Conservation (phyloP, 1,140 invertebrate species). For the Amphibalanus amphitrite region DNA sequence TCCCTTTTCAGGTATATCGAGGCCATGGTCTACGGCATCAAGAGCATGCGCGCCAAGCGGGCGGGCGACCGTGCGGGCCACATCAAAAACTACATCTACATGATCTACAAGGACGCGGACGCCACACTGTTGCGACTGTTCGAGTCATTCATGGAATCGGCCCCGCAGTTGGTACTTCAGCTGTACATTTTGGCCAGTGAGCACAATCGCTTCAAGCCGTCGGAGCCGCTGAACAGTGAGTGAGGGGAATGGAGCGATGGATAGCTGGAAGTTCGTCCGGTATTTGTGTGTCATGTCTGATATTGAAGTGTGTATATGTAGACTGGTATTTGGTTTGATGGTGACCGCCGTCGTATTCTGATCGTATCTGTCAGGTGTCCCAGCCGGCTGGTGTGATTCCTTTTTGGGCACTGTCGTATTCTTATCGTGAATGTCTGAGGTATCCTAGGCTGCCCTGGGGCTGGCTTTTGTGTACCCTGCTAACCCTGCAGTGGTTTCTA, state of each 20-base stretch:
- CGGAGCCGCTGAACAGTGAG: not conserved
- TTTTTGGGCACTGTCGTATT: no score
- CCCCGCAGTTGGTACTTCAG: conserved; percentile 70
- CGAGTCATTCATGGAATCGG: conserved; percentile 77
- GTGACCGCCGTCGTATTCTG: no score
- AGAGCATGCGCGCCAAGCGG: conserved; percentile 30
- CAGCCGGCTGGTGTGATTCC: no score
- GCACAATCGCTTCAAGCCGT: conserved; percentile 16
- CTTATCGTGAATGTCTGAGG: no score
- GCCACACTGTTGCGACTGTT: conserved; percentile 64
- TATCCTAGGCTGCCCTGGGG: no score
- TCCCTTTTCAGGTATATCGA: conserved; percentile 33
- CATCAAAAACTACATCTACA: conserved; percentile 46
- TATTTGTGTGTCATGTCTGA: no score
- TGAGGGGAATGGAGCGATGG: not conserved
- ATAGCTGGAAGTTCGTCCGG: no score
- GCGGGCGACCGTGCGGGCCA: conserved; percentile 30
- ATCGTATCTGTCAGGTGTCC: no score
- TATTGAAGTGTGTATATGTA: no score
- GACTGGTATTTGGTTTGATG: no score
- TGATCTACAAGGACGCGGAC: conserved; percentile 69
- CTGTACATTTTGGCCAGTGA: conserved; percentile 44
- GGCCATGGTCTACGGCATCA: conserved; percentile 39
- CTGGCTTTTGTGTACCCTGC: no score
- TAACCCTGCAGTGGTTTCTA: no score